Conservation (phyloP, 2,797 vertebrate species). For the Pogonophryne albipinna region DNA sequence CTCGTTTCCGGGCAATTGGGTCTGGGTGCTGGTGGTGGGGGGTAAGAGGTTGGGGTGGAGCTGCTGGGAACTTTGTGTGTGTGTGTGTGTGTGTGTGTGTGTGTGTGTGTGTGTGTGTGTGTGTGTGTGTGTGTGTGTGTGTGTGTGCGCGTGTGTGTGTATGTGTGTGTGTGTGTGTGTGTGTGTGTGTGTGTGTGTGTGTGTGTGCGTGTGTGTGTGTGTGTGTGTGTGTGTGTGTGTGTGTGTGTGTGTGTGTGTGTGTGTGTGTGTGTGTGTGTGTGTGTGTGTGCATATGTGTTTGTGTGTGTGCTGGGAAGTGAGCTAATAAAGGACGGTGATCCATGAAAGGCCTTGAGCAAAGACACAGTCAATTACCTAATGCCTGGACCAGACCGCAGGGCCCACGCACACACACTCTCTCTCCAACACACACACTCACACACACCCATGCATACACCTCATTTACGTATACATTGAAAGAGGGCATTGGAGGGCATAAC, state of each 20-base stretch:
- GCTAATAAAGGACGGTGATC: constrained; percentile 90
- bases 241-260: constrained; percentile 53
- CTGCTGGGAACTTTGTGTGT: constrained; percentile 82
- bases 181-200: constrained; percentile 44
- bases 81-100: constrained; percentile 47
- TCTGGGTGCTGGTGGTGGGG: constrained; percentile 76
- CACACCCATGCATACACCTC: constrained; percentile 72
- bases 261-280: constrained; percentile 56
- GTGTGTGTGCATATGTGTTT: constrained; percentile 42
- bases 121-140: constrained; percentile 46
- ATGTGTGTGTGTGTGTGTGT: constrained; percentile 62
- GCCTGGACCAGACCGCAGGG: constrained; percentile 84
- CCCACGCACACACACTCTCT: constrained; percentile 70
- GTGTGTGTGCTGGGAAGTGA: constrained; percentile 82
- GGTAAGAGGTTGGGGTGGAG: constrained; percentile 81
- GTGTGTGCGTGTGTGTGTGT: constrained; percentile 62
- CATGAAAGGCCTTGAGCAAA: constrained; percentile 90
- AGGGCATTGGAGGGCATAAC: constrained; percentile 80
- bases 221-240: constrained; percentile 55
- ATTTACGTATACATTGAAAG: constrained; percentile 86
- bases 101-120: constrained; percentile 64
- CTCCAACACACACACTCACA: constrained; percentile 56
- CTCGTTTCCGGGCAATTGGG: constrained; percentile 87
- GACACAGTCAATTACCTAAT: constrained; percentile 91
- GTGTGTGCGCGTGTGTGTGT: constrained; percentile 31